phyloP scores from a whole-genome alignment of 2,113 vertebrate genomes.

The Alaudala cheleensis region DNA sequence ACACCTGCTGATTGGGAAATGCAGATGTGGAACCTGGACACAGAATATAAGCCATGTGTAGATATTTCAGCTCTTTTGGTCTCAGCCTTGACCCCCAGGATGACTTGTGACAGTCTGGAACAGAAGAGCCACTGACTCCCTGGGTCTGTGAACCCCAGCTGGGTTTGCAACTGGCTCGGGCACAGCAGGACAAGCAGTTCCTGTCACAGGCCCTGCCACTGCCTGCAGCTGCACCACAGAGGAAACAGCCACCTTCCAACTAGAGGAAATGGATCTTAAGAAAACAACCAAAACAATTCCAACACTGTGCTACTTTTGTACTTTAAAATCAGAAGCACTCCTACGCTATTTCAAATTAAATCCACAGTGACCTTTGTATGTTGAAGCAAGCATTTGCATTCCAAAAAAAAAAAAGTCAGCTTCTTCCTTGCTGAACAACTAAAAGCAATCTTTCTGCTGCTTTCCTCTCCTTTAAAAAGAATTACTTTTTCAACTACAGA shows the following conservation, averaged over 20 bases:
- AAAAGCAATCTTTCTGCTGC: neutral
- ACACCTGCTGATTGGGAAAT: neutral
- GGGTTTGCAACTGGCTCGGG: neutral
- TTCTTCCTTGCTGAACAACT: neutral
- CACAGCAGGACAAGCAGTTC: neutral
- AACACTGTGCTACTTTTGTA: neutral
- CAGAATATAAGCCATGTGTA: accelerated
- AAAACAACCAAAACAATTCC: neutral
- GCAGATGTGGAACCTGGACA: neutral
- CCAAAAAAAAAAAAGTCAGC: neutral
- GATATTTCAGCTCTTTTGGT: neutral
- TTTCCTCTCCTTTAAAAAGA: neutral
- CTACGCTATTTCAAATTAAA: neutral
- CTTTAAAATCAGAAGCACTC: neutral
- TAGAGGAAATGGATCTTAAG: neutral
- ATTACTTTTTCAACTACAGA: neutral
- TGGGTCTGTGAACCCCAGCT: neutral
- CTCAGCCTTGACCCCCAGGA: neutral
- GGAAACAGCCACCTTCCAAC: neutral
- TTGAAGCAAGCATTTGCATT: neutral
- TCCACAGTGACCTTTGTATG: neutral
- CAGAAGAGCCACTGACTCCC: neutral
- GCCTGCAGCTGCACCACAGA: neutral
- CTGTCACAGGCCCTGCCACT: neutral
- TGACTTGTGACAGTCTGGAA: neutral